Conservation (phyloP, 2,113 vertebrate genomes). For the Trichechus manatus region DNA sequence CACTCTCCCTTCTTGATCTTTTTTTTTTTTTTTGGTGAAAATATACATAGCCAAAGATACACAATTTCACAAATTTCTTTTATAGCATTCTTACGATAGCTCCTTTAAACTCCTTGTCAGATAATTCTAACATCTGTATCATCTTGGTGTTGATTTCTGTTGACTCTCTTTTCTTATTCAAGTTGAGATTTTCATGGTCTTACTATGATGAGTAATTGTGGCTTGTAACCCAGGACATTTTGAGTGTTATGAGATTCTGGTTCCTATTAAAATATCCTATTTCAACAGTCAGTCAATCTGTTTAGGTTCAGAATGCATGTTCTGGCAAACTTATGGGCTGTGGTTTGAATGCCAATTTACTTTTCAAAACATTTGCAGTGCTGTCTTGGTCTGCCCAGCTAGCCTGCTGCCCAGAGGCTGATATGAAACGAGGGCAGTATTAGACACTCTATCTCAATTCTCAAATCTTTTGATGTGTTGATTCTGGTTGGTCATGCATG, state of each 20-base stretch:
- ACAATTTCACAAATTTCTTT: too few relatives aligned
- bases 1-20: too few relatives aligned
- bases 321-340: background rate
- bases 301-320: background rate
- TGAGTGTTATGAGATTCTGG: background rate
- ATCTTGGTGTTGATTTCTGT: background rate
- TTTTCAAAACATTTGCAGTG: background rate
- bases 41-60: background rate
- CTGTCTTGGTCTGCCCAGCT: background rate
- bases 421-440: background rate
- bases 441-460: background rate
- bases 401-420: background rate
- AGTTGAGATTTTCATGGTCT: slow-evolving; percentile 5
- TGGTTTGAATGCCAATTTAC: background rate
- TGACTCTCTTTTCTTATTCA: background rate
- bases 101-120: background rate
- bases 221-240: background rate
- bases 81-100: background rate
- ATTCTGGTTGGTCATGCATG: background rate
- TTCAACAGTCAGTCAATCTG: background rate
- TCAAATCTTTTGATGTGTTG: background rate
- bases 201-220: background rate
- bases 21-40: too few relatives aligned
- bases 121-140: background rate
- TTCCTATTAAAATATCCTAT: slow-evolving; percentile 16